Conservation (phyloP, 2,113 vertebrate species). For the Seriola aureovittata region DNA sequence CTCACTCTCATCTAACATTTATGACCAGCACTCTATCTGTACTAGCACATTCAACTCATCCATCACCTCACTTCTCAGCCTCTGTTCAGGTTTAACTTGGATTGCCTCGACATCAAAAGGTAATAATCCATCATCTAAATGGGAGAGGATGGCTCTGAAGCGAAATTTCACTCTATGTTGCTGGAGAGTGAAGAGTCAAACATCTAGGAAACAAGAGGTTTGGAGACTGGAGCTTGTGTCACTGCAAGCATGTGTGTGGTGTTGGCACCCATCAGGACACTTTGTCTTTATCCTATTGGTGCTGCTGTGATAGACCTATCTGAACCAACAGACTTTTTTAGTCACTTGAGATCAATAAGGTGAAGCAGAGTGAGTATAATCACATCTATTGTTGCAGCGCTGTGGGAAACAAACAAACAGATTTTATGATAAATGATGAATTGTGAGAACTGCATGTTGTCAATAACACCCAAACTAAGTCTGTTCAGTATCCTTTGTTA, state of each 20-base stretch:
- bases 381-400: constrained; percentile 18
- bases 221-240: background rate
- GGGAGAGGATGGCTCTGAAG: constrained; percentile 52
- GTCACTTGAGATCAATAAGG: constrained; percentile 55
- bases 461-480: constrained; percentile 52
- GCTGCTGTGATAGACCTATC: constrained; percentile 23
- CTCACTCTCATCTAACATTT: constrained; percentile 51
- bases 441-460: constrained; percentile 11
- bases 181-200: constrained; percentile 13
- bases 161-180: constrained; percentile 57
- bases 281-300: constrained; percentile 26
- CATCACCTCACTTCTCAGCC: constrained; percentile 42
- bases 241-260: constrained; percentile 4
- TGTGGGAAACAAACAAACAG: constrained; percentile 38
- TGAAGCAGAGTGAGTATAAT: constrained; percentile 34
- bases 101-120: constrained; percentile 47
- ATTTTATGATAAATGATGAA: constrained; percentile 39
- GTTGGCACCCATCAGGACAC: constrained; percentile 19
- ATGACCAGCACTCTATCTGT: constrained; percentile 38
- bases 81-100: constrained; percentile 28
- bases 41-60: constrained; percentile 44
- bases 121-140: constrained; percentile 68
- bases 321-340: constrained; percentile 44
- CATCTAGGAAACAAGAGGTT: background rate
- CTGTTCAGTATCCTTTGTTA: constrained; percentile 50